Base-by-base conservation (phyloP, 2,888 invertebrate genomes). In the Hypena proboscidalis region DNA sequence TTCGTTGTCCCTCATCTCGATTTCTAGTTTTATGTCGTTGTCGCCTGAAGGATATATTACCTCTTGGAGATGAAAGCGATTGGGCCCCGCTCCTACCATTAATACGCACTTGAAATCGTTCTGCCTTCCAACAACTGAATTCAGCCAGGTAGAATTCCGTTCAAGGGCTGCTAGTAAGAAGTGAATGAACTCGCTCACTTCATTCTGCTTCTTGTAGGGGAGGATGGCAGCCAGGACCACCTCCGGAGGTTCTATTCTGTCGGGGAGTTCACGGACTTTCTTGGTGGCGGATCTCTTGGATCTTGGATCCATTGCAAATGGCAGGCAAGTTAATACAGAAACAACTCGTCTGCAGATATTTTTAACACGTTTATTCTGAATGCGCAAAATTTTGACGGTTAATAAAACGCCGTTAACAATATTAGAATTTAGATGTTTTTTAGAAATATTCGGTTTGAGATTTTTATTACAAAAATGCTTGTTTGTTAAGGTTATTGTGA, bases 71-170 rank as follows among this genome's bases (percentile, higher is more conserved):
- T 84, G 83, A 47, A 87, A 89, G 34, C 90, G 78, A 44, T 89
- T 88, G 3, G 90, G 87, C 1, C 90, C 90, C 1, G 86, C 79
- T 11, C 90, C 89, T 1, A 75, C 74, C 80, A 89, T 70, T 35
- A 89, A 56, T 0, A 78, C 89, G 48, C 89, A 88, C 62, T 68
- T 77, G 58, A 90, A 90, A 62, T 80, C 66, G 26, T 67, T 67
- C 48, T 86, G 86, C 39, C 75, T 80, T 9, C 71, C 70, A 4
- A 88, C 79, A 6, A 85, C 53, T 9, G 55, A 67, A 64, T 88
- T 90, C 14, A 90, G 65, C 89, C 87, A 89, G 23, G 67, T 68
- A 1, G 83, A 77, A 53, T 89, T 86, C 11, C 81, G 74, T 10
- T 86, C 85, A 3, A 90, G 72, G 2, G 86, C 75, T 33, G 56